Percentiles rank a stretch among this genome's conserved stretches.
Conservation (phyloP, 2,888 invertebrate genomes). For the Standfussiana lucernea region DNA sequence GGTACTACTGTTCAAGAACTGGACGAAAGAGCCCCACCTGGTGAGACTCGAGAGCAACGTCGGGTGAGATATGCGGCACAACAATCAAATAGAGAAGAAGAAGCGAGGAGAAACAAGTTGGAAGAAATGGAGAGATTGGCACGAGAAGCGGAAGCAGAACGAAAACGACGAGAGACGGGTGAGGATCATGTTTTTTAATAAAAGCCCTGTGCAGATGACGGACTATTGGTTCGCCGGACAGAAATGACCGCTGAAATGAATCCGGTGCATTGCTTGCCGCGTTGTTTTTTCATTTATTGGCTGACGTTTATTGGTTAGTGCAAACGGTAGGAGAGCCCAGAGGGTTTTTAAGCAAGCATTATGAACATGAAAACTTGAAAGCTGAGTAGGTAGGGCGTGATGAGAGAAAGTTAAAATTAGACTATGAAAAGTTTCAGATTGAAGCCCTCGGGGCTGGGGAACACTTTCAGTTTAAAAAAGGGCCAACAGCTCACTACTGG, state of each 20-base stretch:
- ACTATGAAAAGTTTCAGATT: background rate
- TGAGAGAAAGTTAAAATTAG: background rate
- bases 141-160: background rate
- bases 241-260: background rate
- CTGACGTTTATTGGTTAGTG: background rate
- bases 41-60: slow-evolving; percentile 29
- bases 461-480: no score
- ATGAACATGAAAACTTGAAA: background rate
- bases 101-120: slow-evolving; percentile 5
- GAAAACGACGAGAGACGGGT: background rate
- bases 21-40: background rate
- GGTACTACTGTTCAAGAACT: background rate
- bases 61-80: slow-evolving; percentile 20
- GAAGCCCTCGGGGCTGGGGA: background rate
- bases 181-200: background rate
- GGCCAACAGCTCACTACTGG: background rate
- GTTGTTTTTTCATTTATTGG: no score
- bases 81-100: slow-evolving; percentile 45
- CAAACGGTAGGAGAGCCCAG: background rate
- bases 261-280: background rate
- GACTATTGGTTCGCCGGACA: background rate
- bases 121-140: slow-evolving; percentile 39
- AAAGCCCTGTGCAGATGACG: background rate
- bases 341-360: background rate
- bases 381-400: background rate